Percentiles rank a stretch among this genome's conserved stretches.
These are phyloP conservation scores for Tenebrio molitor DNA, from an alignment of 1,140 invertebrate genomes.

Conservation along the genomic window DNA sequence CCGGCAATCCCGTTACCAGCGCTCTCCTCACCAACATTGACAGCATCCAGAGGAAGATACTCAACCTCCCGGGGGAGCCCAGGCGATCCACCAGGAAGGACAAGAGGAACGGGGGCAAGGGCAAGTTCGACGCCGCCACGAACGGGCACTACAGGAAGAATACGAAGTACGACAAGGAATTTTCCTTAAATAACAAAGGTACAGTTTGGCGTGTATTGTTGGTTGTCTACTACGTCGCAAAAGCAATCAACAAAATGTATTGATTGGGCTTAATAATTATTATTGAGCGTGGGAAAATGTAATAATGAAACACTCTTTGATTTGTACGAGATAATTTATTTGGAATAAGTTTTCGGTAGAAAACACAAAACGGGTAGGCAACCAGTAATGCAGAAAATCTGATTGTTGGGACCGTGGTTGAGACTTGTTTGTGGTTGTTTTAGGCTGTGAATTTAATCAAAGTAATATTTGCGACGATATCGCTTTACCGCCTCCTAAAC, in stretches of 20 bases:
- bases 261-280: no score
- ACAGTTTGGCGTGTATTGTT: not conserved
- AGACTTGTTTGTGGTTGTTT: no score
- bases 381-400: no score
- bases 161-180: not conserved
- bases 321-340: no score
- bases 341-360: no score
- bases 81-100: constrained; percentile 46
- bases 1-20: constrained; percentile 54
- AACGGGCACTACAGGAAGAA: constrained; percentile 34
- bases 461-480: constrained; percentile 76
- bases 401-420: no score
- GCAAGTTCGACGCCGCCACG: constrained; percentile 46
- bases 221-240: no score
- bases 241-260: no score
- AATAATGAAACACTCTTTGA: no score
- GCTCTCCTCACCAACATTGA: constrained; percentile 55
- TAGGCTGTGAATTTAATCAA: constrained; percentile 61
- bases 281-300: no score
- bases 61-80: constrained; percentile 48
- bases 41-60: constrained; percentile 54
- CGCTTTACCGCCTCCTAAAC: constrained; percentile 83
- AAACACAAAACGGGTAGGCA: no score
- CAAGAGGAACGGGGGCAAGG: constrained; percentile 46
- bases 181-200: constrained; percentile 33